phyloP scores from a whole-genome alignment of 2,888 invertebrate species.

The Plusia festucae region DNA sequence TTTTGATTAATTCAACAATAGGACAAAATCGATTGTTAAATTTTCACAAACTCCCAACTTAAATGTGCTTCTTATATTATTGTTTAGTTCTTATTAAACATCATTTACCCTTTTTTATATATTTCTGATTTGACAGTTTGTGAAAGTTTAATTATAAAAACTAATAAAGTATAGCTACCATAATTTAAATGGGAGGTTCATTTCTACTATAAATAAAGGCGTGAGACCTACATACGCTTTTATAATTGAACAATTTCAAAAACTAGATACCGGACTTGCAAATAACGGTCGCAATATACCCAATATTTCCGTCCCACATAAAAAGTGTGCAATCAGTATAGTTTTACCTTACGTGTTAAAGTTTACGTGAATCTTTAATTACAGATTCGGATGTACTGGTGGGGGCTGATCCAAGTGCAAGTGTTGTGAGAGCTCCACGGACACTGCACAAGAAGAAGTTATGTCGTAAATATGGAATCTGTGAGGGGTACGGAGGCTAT shows the following conservation, averaged over 20 bases:
- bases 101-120: too few species aligned
- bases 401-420: slow-evolving; percentile 52
- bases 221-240: slow-evolving; percentile 34
- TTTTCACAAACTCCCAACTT: too few species aligned
- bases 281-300: slow-evolving; percentile 17
- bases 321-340: not conserved
- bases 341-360: too few species aligned
- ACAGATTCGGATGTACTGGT: slow-evolving; percentile 58
- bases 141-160: slow-evolving; percentile 20
- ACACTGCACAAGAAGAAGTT: slow-evolving; percentile 68
- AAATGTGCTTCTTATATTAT: too few species aligned
- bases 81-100: too few species aligned
- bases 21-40: too few species aligned
- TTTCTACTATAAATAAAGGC: slow-evolving; percentile 41
- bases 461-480: slow-evolving; percentile 75
- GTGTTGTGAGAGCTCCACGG: slow-evolving; percentile 65
- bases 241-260: slow-evolving; percentile 44
- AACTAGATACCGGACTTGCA: slow-evolving; percentile 32
- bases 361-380: not conserved
- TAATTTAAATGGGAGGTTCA: slow-evolving; percentile 18
- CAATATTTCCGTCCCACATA: not conserved
- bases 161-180: slow-evolving; percentile 7
- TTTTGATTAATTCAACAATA: too few species aligned
- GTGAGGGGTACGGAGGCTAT: slow-evolving; percentile 62
- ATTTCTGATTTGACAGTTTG: not conserved